Conservation (phyloP, 1,140 invertebrate genomes). For the Plectrocnemia conspersa region DNA sequence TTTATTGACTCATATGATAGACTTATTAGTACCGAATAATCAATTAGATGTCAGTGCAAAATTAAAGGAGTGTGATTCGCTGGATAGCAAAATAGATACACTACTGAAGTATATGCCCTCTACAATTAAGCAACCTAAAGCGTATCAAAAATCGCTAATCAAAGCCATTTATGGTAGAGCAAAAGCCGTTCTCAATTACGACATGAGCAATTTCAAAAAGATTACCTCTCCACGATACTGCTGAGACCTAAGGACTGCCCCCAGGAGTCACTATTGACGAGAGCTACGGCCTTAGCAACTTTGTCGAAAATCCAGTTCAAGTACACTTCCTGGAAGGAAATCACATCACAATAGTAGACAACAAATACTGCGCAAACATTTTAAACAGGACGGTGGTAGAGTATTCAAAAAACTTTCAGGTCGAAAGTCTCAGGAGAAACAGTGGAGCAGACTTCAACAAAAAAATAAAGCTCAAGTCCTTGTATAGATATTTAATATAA, state of each 20-base stretch:
- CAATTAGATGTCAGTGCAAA: constrained; percentile 49
- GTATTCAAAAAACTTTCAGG: too few relatives aligned
- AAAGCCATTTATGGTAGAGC: constrained; percentile 54
- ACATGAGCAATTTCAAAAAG: constrained; percentile 42
- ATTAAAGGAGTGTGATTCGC: constrained; percentile 51
- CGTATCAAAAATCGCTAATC: constrained; percentile 49
- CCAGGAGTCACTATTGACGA: constrained; percentile 50
- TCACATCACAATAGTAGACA: constrained; percentile 64
- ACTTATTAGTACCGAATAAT: constrained; percentile 52
- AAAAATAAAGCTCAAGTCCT: too few relatives aligned
- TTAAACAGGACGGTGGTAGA: constrained; percentile 53
- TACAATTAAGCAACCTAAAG: constrained; percentile 46
- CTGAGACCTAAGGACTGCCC: constrained; percentile 56
- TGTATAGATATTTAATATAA: too few relatives aligned
- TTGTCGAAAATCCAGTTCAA: constrained; percentile 48
- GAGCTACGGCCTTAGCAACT: constrained; percentile 60
- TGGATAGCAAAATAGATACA: constrained; percentile 48
- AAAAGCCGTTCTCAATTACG: constrained; percentile 51
- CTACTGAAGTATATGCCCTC: constrained; percentile 39
- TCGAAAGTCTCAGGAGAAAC: too few relatives aligned
- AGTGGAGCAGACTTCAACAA: too few relatives aligned
- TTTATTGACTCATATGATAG: constrained; percentile 51
- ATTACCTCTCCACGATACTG: constrained; percentile 58
- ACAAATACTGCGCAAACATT: constrained; percentile 55
- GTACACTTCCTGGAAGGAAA: constrained; percentile 62